These are phyloP conservation scores for Lordiphosa fenestrarum DNA, from an alignment of 2,888 invertebrate species.

Conservation along the genomic window DNA sequence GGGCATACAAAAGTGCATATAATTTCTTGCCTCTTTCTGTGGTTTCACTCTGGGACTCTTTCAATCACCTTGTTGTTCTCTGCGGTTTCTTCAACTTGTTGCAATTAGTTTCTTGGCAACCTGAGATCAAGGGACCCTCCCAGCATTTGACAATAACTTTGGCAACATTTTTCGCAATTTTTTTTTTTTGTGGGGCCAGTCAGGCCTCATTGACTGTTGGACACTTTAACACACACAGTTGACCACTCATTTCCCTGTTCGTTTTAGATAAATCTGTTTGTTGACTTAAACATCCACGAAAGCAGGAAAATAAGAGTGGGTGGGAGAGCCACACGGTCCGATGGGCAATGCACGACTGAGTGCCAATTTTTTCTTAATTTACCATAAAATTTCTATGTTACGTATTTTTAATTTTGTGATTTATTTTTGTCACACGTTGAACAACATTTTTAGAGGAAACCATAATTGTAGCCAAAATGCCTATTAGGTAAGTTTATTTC, in stretches of 20 bases:
- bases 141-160: too few relatives aligned
- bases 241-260: constrained; percentile 12
- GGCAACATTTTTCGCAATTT: too few relatives aligned
- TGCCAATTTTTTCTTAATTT: constrained; percentile 60
- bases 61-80: constrained; percentile 21
- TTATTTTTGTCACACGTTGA: constrained; percentile 62
- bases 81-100: constrained; percentile 10
- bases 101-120: constrained; percentile 38
- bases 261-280: constrained; percentile 18
- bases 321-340: constrained; percentile 19
- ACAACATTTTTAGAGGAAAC: background rate
- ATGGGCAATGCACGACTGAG: constrained; percentile 29
- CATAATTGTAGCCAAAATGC: constrained; percentile 2
- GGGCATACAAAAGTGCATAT: background rate
- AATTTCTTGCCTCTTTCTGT: background rate
- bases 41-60: background rate
- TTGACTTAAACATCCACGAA: constrained; percentile 8
- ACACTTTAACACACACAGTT: constrained; percentile 12
- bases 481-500: too few relatives aligned
- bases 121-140: constrained; percentile 2
- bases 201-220: constrained; percentile 2
- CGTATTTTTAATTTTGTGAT: constrained; percentile 62
- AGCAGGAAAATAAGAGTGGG: constrained; percentile 7
- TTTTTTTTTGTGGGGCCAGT: background rate
- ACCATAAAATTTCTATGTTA: constrained; percentile 53